Conservation (phyloP, 2,113 vertebrate species). For the Pipra filicauda region DNA sequence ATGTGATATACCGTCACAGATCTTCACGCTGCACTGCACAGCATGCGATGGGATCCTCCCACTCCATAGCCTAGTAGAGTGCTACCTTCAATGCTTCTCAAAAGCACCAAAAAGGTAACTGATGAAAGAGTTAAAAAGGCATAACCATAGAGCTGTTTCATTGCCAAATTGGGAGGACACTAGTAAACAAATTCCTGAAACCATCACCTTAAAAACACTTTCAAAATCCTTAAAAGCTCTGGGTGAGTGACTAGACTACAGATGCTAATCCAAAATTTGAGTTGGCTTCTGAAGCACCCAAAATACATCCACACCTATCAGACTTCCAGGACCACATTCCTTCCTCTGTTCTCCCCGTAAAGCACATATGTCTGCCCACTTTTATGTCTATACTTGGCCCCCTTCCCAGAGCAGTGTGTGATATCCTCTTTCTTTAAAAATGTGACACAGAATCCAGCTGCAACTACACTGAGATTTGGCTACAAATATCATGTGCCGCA, state of each 20-base stretch:
- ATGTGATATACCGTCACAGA: not conserved
- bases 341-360: not conserved
- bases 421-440: conserved; percentile 23
- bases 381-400: not conserved
- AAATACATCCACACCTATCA: not conserved
- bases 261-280: not conserved
- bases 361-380: not conserved
- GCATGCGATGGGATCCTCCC: not conserved
- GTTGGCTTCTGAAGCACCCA: not conserved
- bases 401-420: not conserved
- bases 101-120: not conserved
- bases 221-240: not conserved
- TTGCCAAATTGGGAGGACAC: not conserved
- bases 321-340: not conserved
- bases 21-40: not conserved
- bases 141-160: not conserved
- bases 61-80: not conserved
- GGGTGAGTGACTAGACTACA: not conserved
- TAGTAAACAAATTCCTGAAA: conserved; percentile 3
- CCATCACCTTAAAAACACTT: not conserved
- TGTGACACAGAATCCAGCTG: conserved; percentile 2
- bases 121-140: not conserved
- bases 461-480: not conserved
- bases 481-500: not conserved
- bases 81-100: not conserved